Conservation (phyloP, 1,140 invertebrate species). For the Drosophila erecta region DNA sequence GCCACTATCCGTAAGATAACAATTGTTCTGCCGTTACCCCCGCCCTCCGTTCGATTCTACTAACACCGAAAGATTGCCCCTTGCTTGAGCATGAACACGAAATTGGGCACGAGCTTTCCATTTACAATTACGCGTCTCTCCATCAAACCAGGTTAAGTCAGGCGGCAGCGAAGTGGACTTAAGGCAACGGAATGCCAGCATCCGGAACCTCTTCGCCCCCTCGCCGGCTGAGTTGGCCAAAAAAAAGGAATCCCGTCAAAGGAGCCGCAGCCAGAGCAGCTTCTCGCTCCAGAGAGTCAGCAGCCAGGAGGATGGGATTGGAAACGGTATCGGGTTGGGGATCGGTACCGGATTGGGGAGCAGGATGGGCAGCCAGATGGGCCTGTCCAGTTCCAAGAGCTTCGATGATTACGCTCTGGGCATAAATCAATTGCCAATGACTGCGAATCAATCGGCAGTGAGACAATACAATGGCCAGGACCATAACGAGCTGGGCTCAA, state of each 20-base stretch:
- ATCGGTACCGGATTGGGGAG: background rate
- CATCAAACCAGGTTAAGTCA: conserved; percentile 71
- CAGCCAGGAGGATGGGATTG: conserved; percentile 9
- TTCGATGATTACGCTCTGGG: conserved; percentile 45
- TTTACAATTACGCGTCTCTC: conserved; percentile 49
- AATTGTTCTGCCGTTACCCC: conserved; percentile 26
- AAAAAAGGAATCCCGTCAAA: conserved; percentile 58
- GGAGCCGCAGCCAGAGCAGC: conserved; percentile 70
- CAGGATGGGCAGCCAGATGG: background rate
- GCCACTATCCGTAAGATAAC: conserved; percentile 45
- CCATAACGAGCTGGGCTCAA: conserved; percentile 30
- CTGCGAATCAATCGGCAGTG: conserved; percentile 75
- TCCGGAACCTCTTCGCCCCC: conserved; percentile 75
- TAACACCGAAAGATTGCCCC: conserved; percentile 48
- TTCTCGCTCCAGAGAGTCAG: conserved; percentile 58
- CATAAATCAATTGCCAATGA: conserved; percentile 77
- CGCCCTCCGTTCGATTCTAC: conserved; percentile 44
- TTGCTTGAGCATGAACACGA: conserved; percentile 43
- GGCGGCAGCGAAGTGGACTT: conserved; percentile 60
- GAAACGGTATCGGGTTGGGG: background rate
- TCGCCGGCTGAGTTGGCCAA: conserved; percentile 50
- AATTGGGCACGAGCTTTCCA: conserved; percentile 33
- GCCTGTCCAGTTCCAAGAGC: conserved; percentile 21
- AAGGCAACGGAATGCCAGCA: conserved; percentile 69
- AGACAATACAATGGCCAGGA: conserved; percentile 71